Evolutionary conservation across 64 coral and sea anemone genomes (phyloP).

Genomic region (Dendronephthya gigantea): DNA sequence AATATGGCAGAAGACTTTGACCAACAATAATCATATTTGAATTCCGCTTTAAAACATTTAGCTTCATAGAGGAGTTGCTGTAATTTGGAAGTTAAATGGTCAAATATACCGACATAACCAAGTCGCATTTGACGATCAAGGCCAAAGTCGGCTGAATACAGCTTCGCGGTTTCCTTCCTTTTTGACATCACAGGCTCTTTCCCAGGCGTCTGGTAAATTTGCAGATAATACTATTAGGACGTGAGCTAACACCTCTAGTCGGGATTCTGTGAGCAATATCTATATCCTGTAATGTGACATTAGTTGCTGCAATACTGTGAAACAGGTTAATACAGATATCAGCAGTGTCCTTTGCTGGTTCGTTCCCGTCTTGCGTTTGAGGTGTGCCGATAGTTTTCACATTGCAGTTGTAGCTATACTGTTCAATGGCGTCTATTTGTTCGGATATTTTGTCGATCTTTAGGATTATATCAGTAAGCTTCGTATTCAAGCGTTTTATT

Average conservation of each 20-base stretch:
- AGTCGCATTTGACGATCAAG: constrained; percentile 13
- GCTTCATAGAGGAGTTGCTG: constrained; percentile 39
- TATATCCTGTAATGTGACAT: constrained; percentile 6
- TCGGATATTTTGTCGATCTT: background rate
- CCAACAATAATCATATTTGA: constrained; percentile 55
- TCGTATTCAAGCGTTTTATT: background rate
- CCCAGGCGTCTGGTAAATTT: constrained; percentile 21
- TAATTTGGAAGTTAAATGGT: constrained; percentile 49
- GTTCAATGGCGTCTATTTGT: constrained; percentile 7
- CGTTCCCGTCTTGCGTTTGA: background rate
- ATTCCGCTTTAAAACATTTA: constrained; percentile 44
- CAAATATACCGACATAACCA: constrained; percentile 38
- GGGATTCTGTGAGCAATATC: constrained; percentile 19
- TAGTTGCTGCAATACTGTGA: constrained; percentile 23
- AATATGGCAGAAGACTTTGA: no score
- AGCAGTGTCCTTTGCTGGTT: constrained; percentile 18
- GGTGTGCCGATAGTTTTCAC: constrained; percentile 12
- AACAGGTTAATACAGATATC: constrained; percentile 30
- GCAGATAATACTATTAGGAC: constrained; percentile 23
- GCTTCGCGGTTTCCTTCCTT: constrained; percentile 22
- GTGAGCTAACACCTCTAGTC: background rate
- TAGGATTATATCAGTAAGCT: background rate
- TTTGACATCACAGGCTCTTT: constrained; percentile 17
- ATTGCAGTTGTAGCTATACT: constrained; percentile 29
- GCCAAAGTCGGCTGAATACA: constrained; percentile 25